Base-by-base conservation (phyloP, 2,113 vertebrate species). In the Thalassarche chlororhynchos region DNA sequence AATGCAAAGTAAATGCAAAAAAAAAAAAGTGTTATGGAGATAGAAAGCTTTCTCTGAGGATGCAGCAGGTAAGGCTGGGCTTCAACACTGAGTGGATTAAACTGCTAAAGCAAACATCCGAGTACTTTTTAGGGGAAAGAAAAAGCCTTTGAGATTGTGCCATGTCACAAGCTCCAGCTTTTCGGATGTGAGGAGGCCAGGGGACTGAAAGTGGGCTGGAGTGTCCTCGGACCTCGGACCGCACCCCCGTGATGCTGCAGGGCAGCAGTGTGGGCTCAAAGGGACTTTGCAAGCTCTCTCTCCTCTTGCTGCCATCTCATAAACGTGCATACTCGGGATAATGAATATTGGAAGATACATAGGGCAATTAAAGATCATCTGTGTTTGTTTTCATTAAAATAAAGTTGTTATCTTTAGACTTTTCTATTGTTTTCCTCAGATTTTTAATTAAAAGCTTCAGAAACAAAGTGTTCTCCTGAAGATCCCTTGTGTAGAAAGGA, bases 371-470 rank as follows among this genome's bases (percentile, higher is more conserved):
- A 69, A 86, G 24, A 61, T 74, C 2, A 1, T 51, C n/a, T 55
- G 38, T 60, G 34, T 72, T 84, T 90, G 28, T 85, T 93, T 90
- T 82, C 82, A 74, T 91, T 94, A 47, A 96, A 86, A 88, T 31
- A 72, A 93, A 97, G 89, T 24, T 1, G 8, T 89, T 90, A 75
- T 84, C 89, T 84, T 96, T 93, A 96, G 84, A 55, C 72, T 93
- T 86, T 34, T 78, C 88, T 85, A 87, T 94, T 96, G 77, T 66
- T 69, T 95, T 68, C 46, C 76, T 95, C 58, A 36, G 89, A 87
- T 93, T 95, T 96, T 98, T 91, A 97, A 98, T 98, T 96, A 90
- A 82, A 97, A 88, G 77, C 84, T 97, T 96, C 72, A 91, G 90
- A 96, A 97, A 46, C 38, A 49, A 91, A 66, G 52, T 0, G 2